These are phyloP conservation scores for Danio albolineatus DNA, from an alignment of 2,797 vertebrate genomes.

Conservation along the genomic window DNA sequence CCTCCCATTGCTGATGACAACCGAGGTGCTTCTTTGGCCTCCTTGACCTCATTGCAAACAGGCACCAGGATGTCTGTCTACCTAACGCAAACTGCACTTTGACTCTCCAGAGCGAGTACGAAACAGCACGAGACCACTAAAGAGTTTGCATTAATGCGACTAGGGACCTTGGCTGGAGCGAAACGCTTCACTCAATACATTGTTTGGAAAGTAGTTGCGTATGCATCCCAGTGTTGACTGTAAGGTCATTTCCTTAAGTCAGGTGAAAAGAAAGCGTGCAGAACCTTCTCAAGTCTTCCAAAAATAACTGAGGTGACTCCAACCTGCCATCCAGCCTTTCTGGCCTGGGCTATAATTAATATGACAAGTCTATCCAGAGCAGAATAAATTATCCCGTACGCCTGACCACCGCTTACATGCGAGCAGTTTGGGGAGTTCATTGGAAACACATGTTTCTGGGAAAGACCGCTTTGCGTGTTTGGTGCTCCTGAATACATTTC, in stretches of 20 bases:
- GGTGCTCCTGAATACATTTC: constrained; percentile 78
- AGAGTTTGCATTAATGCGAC: constrained; percentile 60
- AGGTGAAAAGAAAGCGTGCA: constrained; percentile 52
- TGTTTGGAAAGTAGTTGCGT: constrained; percentile 64
- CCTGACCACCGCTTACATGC: constrained; percentile 70
- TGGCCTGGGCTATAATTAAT: constrained; percentile 62
- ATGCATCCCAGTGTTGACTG: constrained; percentile 66
- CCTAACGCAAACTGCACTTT: constrained; percentile 18
- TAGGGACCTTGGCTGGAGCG: constrained; percentile 49
- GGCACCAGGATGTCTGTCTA: constrained; percentile 19
- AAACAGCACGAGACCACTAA: constrained; percentile 51
- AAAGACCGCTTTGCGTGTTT: constrained; percentile 66
- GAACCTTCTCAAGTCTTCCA: constrained; percentile 56
- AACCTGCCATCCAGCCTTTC: constrained; percentile 54
- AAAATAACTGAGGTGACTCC: constrained; percentile 60
- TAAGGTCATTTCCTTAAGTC: constrained; percentile 51
- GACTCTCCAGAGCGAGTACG: constrained; percentile 3
- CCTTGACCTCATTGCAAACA: constrained; percentile 28
- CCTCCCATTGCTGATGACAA: constrained; percentile 11
- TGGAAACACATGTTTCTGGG: constrained; percentile 75
- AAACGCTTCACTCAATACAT: constrained; percentile 56
- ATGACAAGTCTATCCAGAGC: constrained; percentile 62
- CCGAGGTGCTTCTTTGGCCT: constrained; percentile 16
- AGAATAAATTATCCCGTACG: constrained; percentile 69
- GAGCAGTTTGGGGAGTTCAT: constrained; percentile 64